These are phyloP conservation scores for Agraylea sexmaculata DNA, from an alignment of 1,140 invertebrate species.

Conservation along the genomic window DNA sequence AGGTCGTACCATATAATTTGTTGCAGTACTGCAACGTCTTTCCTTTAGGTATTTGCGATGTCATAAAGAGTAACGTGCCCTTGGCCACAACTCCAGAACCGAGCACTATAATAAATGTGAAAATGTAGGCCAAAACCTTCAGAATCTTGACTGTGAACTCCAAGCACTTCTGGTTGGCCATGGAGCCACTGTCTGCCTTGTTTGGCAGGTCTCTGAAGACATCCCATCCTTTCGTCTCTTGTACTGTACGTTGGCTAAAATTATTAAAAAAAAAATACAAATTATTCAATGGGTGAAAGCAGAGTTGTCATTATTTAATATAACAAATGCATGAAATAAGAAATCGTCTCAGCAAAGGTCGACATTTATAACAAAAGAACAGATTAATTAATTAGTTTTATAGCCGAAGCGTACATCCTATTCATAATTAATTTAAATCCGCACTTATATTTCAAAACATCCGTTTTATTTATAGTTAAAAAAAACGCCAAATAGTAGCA, in stretches of 20 bases:
- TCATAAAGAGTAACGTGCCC: conserved; percentile 81
- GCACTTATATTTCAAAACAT: no score
- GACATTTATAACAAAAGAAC: no score
- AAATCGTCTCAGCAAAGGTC: no score
- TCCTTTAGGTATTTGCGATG: conserved; percentile 69
- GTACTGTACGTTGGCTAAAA: conserved; percentile 68
- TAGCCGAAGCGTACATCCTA: no score
- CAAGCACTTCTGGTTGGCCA: conserved; percentile 75
- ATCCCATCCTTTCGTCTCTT: conserved; percentile 91
- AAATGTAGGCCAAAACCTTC: conserved; percentile 72
- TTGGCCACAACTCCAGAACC: conserved; percentile 73
- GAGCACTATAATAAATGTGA: conserved; percentile 77
- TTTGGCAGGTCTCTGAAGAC: conserved; percentile 82
- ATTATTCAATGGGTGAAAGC: no score
- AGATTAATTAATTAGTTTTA: no score
- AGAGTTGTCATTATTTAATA: no score
- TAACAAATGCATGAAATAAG: no score
- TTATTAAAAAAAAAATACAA: conserved; percentile 8
- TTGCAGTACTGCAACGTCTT: conserved; percentile 70
- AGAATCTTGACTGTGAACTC: conserved; percentile 75
- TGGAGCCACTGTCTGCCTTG: conserved; percentile 77
- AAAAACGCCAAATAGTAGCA: no score
- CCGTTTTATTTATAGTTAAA: no score
- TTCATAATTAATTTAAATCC: no score
- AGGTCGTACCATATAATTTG: conserved; percentile 58